phyloP scores from a whole-genome alignment of 2,888 invertebrate species.

The Torymus aiolomorphi region DNA sequence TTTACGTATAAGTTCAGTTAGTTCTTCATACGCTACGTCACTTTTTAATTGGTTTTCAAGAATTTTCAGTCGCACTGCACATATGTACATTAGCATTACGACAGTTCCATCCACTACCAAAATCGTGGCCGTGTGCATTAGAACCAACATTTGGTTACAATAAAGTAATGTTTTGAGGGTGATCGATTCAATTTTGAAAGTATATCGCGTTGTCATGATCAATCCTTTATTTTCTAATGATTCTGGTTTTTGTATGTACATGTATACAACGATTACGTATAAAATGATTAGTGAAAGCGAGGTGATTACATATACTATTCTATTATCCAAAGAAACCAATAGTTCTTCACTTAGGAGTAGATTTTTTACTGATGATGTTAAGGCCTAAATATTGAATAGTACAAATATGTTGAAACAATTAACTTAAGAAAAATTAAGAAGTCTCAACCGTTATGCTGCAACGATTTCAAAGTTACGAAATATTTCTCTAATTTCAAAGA shows the following conservation, averaged over 20 bases:
- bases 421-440: too few species aligned
- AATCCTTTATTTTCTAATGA: not conserved
- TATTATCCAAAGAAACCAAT: too few species aligned
- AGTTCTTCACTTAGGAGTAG: too few species aligned
- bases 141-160: not conserved
- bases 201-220: not conserved
- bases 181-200: not conserved
- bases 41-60: not conserved
- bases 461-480: too few species aligned
- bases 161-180: not conserved
- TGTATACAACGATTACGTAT: not conserved
- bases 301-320: too few species aligned
- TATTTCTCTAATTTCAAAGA: too few species aligned
- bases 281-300: not conserved
- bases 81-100: slow-evolving; percentile 8
- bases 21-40: too few species aligned
- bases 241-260: not conserved
- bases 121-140: slow-evolving; percentile 1
- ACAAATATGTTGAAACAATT: too few species aligned
- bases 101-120: not conserved
- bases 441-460: too few species aligned
- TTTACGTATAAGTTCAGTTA: too few species aligned
- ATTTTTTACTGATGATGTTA: too few species aligned
- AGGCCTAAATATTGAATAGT: too few species aligned
- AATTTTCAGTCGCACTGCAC: not conserved